A percentile compares a stretch with the other conserved stretches of the same genome.
These are phyloP conservation scores for Drosophila lacteicornis DNA, from an alignment of 1,140 invertebrate species.

Conservation along the genomic window DNA sequence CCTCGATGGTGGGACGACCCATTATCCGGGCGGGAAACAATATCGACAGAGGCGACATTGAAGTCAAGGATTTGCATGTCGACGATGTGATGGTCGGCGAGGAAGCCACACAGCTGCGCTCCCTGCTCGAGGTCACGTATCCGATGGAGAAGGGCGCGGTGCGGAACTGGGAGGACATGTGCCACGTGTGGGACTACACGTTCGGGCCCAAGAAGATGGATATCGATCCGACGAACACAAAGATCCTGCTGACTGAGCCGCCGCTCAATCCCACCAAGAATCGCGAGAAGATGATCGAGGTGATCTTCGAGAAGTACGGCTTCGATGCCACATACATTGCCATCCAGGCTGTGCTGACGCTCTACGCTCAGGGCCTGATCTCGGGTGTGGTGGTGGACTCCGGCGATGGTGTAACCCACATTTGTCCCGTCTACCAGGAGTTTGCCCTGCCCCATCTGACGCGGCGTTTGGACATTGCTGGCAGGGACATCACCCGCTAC, in stretches of 20 bases:
- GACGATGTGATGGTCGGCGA: constrained; percentile 99
- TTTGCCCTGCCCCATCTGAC: constrained; percentile 98
- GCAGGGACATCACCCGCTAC: constrained; percentile 99
- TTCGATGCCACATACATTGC: constrained; percentile 99
- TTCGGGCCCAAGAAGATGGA: constrained; percentile 99
- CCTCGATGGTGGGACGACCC: constrained; percentile 98
- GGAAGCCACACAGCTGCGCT: constrained; percentile 98
- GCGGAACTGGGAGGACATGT: constrained; percentile 99
- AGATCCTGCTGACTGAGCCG: constrained; percentile 98
- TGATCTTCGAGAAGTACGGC: constrained; percentile 99
- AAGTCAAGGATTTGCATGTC: constrained; percentile 93
- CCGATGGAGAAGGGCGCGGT: constrained; percentile 99
- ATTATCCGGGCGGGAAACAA: constrained; percentile 98
- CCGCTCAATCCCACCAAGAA: constrained; percentile 99
- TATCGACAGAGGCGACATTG: constrained; percentile 95
- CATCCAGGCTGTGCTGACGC: constrained; percentile 98
- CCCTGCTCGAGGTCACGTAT: constrained; percentile 99
- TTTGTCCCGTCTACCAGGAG: constrained; percentile 99
- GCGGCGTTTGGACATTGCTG: constrained; percentile 97
- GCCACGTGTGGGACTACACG: constrained; percentile 99
- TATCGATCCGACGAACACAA: constrained; percentile 96
- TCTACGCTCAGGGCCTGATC: constrained; percentile 98
- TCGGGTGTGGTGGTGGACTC: constrained; percentile 99
- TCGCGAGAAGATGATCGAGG: constrained; percentile 99
- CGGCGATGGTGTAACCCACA: constrained; percentile 99